Percentiles rank a stretch among this genome's conserved stretches.
Evolutionary conservation across 1,140 invertebrate species (phyloP).

Genomic region (Philotrypesis tridentata): DNA sequence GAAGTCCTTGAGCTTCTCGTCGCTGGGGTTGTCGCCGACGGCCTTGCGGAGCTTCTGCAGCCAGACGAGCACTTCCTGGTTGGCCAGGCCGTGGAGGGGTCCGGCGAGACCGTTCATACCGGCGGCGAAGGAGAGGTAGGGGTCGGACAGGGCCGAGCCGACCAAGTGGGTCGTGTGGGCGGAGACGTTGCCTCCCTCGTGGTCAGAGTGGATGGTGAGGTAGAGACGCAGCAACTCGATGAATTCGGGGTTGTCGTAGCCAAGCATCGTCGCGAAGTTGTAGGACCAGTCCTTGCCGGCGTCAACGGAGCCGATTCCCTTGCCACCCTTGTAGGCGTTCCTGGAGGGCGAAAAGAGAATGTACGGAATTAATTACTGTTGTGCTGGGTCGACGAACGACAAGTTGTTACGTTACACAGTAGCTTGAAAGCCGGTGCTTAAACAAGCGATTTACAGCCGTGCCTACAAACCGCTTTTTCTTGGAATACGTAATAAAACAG

Average conservation of each 20-base stretch:
- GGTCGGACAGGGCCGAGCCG: conserved; percentile 95
- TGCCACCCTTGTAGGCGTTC: conserved; percentile 78
- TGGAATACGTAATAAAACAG: not conserved
- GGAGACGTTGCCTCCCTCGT: conserved; percentile 96
- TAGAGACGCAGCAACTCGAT: conserved; percentile 96
- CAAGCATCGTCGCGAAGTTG: conserved; percentile 95
- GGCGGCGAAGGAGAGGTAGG: conserved; percentile 94
- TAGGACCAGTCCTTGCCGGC: conserved; percentile 93
- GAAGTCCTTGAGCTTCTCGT: conserved; percentile 93
- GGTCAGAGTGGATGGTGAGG: conserved; percentile 96
- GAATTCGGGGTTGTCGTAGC: conserved; percentile 90
- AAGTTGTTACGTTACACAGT: not conserved
- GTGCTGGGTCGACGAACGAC: not conserved
- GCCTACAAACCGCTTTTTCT: not conserved
- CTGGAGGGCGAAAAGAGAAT: conserved; percentile 26
- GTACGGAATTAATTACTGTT: not conserved
- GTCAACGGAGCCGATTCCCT: conserved; percentile 91
- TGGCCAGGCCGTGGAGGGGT: conserved; percentile 96
- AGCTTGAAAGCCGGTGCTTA: not conserved
- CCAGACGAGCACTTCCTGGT: conserved; percentile 94
- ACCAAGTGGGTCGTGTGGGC: conserved; percentile 97
- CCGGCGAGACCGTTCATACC: conserved; percentile 96
- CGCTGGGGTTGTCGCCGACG: conserved; percentile 86
- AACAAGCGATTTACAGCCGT: not conserved
- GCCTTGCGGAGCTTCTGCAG: conserved; percentile 86